Percentiles rank a stretch among this genome's conserved stretches.
Evolutionary conservation across 2,797 vertebrate genomes (phyloP).

Genomic region (Centroberyx gerrardi): DNA sequence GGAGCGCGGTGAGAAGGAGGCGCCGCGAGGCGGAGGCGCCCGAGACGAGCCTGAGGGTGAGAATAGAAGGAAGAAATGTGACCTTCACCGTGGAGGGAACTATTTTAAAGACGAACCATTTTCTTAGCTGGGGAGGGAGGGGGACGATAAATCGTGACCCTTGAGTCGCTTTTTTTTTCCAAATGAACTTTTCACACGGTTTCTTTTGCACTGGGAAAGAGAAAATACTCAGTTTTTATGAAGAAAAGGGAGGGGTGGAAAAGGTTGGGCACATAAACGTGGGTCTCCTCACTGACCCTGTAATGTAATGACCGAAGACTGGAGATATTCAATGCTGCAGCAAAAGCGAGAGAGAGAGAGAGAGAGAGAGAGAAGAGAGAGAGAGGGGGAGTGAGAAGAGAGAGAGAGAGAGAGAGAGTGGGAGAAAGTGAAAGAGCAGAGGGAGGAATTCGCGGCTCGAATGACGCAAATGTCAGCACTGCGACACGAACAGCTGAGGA

Average conservation of each 20-base stretch:
- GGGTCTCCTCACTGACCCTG: slow-evolving; percentile 18
- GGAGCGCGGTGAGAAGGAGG: slow-evolving; percentile 7
- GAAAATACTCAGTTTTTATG: neutral
- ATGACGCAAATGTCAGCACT: slow-evolving; percentile 91
- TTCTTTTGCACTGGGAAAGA: neutral
- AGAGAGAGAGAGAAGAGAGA: slow-evolving; percentile 2
- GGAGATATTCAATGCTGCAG: slow-evolving; percentile 10
- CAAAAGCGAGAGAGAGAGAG: neutral
- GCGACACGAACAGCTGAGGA: slow-evolving; percentile 91
- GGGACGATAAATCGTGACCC: neutral
- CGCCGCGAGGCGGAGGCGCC: slow-evolving; percentile 18
- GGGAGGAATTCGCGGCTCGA: slow-evolving; percentile 82
- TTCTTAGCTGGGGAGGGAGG: slow-evolving; percentile 36
- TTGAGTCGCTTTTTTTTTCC: neutral
- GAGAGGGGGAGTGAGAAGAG: neutral
- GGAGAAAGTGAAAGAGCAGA: neutral
- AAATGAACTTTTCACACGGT: neutral
- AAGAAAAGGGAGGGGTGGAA: neutral
- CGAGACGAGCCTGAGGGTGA: slow-evolving; percentile 59
- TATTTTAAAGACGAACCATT: slow-evolving; percentile 78
- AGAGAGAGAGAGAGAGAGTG: slow-evolving; percentile 1
- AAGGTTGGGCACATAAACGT: neutral
- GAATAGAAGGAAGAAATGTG: slow-evolving; percentile 84
- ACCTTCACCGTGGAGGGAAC: slow-evolving; percentile 71
- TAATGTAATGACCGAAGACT: neutral